Base-by-base conservation (phyloP, 2,113 vertebrate genomes). In the Ancistrus triradiatus region DNA sequence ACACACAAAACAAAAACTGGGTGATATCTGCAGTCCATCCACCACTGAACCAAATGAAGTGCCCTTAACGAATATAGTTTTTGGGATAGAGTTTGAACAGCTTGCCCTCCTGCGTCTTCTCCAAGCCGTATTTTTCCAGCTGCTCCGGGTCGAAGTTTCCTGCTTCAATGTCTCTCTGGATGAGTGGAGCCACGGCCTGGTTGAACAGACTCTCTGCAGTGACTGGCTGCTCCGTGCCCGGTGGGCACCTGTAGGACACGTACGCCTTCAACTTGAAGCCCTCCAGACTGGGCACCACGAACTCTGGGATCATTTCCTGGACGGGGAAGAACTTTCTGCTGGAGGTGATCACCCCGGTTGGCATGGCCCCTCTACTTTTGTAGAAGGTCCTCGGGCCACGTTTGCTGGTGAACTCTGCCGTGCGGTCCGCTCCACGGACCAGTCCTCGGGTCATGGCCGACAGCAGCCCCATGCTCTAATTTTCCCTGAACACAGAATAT, bases 61-160 rank as follows among this genome's bases (percentile, higher is more conserved):
- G 14, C 2, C 14, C 24, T 79, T 85, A 97, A 43, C 91, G 90
- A 53, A 85, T 81, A 38, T 86, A 95, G 82, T 97, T 97, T 79
- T 91, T 98, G 47, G 96, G 95, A 76, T 90, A 92, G 19, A 98
- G 82, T 76, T 91, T 87, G 79, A 97, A 95, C 37, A 98, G 88
- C 69, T 93, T 97, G 14, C 89, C 91, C 0, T 95, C 89, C 77
- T 98, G 93, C 0, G 81, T 86, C 10, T 89, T 84, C 59, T 97
- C 90, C 40, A 93, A 94, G 58, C 96, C 95, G 2, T 99, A 98
- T 73, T 91, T 94, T 46, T 93, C 75, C 80, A 99, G 83, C 6
- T 78, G 68, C 0, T 63, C 57, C 11, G 78, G 81, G 59, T 81
- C 85, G 27, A 93, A 95, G 0, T 63, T 59, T 0, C 91, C 93